phyloP scores from a whole-genome alignment of 35 echinoderm and acorn worm genomes.

The Hemicentrotus pulcherrimus region DNA sequence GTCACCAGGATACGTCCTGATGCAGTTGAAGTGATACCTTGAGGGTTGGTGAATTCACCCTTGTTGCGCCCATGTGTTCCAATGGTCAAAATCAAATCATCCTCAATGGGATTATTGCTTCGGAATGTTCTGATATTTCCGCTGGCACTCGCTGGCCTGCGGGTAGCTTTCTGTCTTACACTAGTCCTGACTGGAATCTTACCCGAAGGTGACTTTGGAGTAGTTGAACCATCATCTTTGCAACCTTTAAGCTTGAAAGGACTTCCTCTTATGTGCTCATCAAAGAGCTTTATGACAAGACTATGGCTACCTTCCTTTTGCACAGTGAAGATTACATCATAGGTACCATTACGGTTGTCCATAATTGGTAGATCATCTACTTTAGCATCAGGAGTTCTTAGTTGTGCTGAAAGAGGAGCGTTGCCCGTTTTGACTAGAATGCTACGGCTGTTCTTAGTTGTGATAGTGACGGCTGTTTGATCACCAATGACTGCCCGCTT shows the following conservation, averaged over 20 bases:
- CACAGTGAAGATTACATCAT: slow-evolving; percentile 83
- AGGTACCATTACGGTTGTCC: slow-evolving; percentile 95
- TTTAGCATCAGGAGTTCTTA: slow-evolving; percentile 75
- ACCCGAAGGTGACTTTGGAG: slow-evolving; percentile 72
- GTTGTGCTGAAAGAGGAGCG: slow-evolving; percentile 70
- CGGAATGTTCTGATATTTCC: slow-evolving; percentile 74
- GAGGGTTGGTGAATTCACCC: slow-evolving; percentile 95
- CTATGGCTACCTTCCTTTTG: slow-evolving; percentile 81
- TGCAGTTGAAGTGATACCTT: slow-evolving; percentile 68
- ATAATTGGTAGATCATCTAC: slow-evolving; percentile 57
- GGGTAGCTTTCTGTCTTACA: slow-evolving; percentile 80
- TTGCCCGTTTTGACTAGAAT: slow-evolving; percentile 80
- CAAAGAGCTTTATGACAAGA: slow-evolving; percentile 85
- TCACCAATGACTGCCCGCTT: slow-evolving; percentile 78
- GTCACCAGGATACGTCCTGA: slow-evolving; percentile 82
- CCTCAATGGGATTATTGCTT: slow-evolving; percentile 92
- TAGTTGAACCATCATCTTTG: slow-evolving; percentile 62
- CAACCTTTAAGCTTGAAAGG: slow-evolving; percentile 90
- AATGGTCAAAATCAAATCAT: slow-evolving; percentile 81
- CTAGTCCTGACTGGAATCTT: slow-evolving; percentile 83
- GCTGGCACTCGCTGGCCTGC: slow-evolving; percentile 85
- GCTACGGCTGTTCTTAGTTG: slow-evolving; percentile 79
- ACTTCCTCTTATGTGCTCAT: slow-evolving; percentile 91
- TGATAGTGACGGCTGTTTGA: slow-evolving; percentile 81
- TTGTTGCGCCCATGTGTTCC: slow-evolving; percentile 89